Evolutionary conservation across 2,797 vertebrate genomes (phyloP), one percentile per base, ranked within the genome.

Genomic region (Bucorvus abyssinicus): DNA sequence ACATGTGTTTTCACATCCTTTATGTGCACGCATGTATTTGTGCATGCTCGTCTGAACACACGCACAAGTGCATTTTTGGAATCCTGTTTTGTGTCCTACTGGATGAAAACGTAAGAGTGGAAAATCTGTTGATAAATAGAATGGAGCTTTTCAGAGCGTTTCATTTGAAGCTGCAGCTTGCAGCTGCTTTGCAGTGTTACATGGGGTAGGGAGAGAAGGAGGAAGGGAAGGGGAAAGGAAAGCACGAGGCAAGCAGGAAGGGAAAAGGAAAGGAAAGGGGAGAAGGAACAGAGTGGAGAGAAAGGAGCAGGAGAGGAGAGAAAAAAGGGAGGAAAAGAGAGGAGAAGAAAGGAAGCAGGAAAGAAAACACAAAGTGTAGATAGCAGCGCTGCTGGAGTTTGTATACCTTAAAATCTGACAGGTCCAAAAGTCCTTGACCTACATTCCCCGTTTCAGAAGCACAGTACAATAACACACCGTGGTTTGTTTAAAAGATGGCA

Each of bases 401-500:
- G 86, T 94, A 56, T 91, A 94, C 75, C 91, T 97, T 94, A 92
- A 71, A 87, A 81, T 94, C 79, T 73, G 56, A 93, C 84, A 90
- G 47, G 52, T 91, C 84, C 36, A 32, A n/a, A 88, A 93, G 84
- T 87, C 96, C 90, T 77, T 93, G 87, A 94, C 77, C 91, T 78
- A 55, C 76, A 81, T 92, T 95, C 84, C 65, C 55, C 4, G 2
- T 89, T 96, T 87, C 80, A 91, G 94, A 91, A 93, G 60, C 7
- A 1, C 17, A 83, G 40, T 79, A 76, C 53, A 95, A 94, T 86
- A 96, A 94, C 95, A 90, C 80, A 77, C 76, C 4, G 0, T 67
- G 76, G 52, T 94, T 95, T 96, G 93, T 95, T 96, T 93, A 93
- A 94, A 95, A 93, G 82, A 92, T 80, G 75, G 95, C 88, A 95